Evolutionary conservation across 2,888 invertebrate genomes (phyloP), one percentile per base, ranked within the genome.

Genomic region (Cylindroiulus punctatus): DNA sequence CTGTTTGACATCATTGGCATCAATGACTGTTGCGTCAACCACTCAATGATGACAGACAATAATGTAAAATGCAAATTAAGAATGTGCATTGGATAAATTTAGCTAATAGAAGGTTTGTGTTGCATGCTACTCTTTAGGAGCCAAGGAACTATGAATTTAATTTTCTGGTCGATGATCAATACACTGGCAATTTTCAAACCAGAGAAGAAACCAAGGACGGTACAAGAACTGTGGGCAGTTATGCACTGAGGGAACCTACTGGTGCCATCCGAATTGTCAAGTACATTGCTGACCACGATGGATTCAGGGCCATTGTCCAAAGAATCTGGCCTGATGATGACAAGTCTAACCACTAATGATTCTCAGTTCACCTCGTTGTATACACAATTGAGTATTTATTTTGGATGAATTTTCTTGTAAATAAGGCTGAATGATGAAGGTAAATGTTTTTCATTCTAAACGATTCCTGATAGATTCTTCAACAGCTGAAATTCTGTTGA

Each of bases 301-400:
- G 88, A n/a, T 88, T 87, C 40, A 40, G 87, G 22, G 88, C 88
- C n/a, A 44, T 85, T 40, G 87, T 88, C n/a, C 85, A 81, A 10
- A 19, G 85, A 85, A n/a, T 76, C 10, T 85, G 85, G 85, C 84
- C 84, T 2, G 32, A 84, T 84, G 32, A 0, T 1, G 26, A 52
- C 8, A 84, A 47, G 17, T 22, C 42, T 17, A 83, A 83, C n/a
- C 40, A 44, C 17, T 83, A 40, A 76, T 76, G 5, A 1, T 10
- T 22, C 22, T 7, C 10, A 65, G n/a, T 26, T 22, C 26, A 30
- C 26, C 2, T 2, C 0, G 14, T 76, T 22, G 8, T 65, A 4
- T 10, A 76, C 30, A 30, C 76, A 10, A 10, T 14, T 0, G 76
- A 76, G 26, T 76, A 76, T 76, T 76, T 76, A 76, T 76, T 76